Evolutionary conservation across 2,888 invertebrate species (phyloP).

Genomic region (Scaeva pyrastri): DNA sequence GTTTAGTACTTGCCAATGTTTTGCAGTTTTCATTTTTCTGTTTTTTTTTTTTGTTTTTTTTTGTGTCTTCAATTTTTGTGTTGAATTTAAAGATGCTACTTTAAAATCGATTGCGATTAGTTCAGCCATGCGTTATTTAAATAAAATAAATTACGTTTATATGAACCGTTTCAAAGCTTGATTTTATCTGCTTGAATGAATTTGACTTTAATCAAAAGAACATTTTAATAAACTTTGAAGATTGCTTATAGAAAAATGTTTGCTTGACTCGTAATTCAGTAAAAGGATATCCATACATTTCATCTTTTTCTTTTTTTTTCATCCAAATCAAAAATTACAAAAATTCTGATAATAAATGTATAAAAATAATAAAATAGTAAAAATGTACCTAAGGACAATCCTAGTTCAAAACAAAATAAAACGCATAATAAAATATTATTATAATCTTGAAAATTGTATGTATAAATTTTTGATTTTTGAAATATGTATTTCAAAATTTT

Average conservation of each 20-base stretch:
- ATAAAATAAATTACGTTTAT: not conserved
- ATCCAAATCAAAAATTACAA: constrained; percentile 20
- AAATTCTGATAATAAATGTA: not conserved
- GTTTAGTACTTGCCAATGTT: not conserved
- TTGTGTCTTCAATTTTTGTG: too few species aligned
- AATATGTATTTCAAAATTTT: not conserved
- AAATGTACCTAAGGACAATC: constrained; percentile 60
- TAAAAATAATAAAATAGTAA: constrained; percentile 4
- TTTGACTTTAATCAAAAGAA: not conserved
- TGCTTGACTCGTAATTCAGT: not conserved
- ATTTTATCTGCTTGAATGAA: not conserved
- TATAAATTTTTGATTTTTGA: not conserved
- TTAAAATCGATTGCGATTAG: constrained; percentile 17
- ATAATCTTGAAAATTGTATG: constrained; percentile 14
- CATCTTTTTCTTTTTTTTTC: not conserved
- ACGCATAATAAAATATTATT: not conserved
- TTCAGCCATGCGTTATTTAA: constrained; percentile 1
- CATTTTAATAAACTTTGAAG: not conserved
- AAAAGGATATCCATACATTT: not conserved
- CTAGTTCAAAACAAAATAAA: constrained; percentile 32
- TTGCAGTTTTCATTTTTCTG: not conserved
- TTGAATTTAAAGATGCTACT: not conserved
- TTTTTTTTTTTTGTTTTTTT: too few species aligned
- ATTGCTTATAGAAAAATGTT: not conserved
- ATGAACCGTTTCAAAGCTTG: not conserved